Evolutionary conservation across 2,888 invertebrate genomes (phyloP).

Genomic region (Dynastes grantii): DNA sequence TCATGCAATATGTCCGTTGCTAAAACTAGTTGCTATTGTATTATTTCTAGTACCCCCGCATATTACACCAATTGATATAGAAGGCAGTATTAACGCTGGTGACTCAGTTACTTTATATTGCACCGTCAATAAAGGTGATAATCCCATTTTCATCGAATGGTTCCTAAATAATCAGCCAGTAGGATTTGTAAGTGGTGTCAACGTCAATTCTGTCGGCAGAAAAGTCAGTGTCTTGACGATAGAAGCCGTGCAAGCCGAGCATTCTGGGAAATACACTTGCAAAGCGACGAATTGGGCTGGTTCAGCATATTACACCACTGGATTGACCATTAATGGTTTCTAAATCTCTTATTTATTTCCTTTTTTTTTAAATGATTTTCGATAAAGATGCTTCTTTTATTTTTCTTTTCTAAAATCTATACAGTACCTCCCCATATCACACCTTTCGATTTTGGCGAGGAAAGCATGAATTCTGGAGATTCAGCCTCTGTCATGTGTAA

Average conservation of each 20-base stretch:
- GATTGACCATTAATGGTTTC: constrained; percentile 79
- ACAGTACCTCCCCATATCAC: constrained; percentile 80
- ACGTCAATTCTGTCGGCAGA: constrained; percentile 76
- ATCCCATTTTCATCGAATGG: constrained; percentile 62
- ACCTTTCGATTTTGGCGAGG: constrained; percentile 79
- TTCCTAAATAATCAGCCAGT: constrained; percentile 78
- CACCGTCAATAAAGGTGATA: constrained; percentile 78
- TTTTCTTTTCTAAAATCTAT: neutral
- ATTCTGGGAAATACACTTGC: constrained; percentile 83
- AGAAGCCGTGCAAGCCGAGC: constrained; percentile 77
- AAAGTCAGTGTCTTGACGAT: constrained; percentile 76
- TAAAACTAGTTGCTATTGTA: neutral
- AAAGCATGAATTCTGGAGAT: constrained; percentile 82
- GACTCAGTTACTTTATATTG: constrained; percentile 79
- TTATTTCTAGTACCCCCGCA: constrained; percentile 70
- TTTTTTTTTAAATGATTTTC: constrained; percentile 70
- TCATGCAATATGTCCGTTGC: too few species aligned
- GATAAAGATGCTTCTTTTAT: neutral
- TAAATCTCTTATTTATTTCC: constrained; percentile 32
- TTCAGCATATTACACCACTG: constrained; percentile 68
- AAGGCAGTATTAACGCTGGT: constrained; percentile 73
- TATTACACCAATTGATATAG: constrained; percentile 74
- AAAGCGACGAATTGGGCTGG: constrained; percentile 80
- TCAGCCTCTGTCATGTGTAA: constrained; percentile 82
- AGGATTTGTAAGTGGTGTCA: constrained; percentile 74